phyloP scores from a whole-genome alignment of 2,113 vertebrate species.

The Hemiscyllium ocellatum region DNA sequence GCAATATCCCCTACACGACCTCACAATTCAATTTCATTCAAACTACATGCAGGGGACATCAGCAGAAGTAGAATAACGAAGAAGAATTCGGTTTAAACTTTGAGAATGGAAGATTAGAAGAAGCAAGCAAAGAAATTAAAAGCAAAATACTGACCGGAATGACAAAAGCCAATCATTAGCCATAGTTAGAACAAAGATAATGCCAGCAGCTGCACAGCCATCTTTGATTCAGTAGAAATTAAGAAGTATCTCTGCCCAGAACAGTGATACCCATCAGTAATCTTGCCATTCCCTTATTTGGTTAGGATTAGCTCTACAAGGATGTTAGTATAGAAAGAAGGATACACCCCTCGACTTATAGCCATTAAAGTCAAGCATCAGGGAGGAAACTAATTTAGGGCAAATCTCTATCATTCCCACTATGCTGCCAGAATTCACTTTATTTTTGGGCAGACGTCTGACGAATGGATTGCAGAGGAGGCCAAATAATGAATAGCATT shows the following conservation, averaged over 20 bases:
- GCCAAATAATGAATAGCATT: neutral
- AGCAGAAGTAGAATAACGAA: neutral
- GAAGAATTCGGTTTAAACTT: neutral
- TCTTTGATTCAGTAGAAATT: neutral
- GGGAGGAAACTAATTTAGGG: neutral
- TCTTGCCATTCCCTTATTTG: neutral
- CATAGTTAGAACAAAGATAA: neutral
- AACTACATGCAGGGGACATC: neutral
- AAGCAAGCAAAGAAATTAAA: neutral
- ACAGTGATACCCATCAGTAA: neutral
- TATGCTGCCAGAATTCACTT: neutral
- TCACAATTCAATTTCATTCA: neutral
- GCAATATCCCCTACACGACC: neutral
- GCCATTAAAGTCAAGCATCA: neutral
- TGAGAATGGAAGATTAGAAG: neutral
- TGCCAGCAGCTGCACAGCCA: neutral
- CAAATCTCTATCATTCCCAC: neutral
- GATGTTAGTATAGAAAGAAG: neutral
- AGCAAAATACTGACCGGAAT: neutral
- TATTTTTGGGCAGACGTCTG: neutral
- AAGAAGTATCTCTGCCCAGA: neutral
- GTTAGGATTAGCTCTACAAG: neutral
- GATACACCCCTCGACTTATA: neutral
- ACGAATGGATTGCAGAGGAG: neutral
- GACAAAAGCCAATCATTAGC: neutral